Evolutionary conservation across 2,797 vertebrate genomes (phyloP), one percentile per base, ranked within the genome.

Genomic region (Esox masquinongy): DNA sequence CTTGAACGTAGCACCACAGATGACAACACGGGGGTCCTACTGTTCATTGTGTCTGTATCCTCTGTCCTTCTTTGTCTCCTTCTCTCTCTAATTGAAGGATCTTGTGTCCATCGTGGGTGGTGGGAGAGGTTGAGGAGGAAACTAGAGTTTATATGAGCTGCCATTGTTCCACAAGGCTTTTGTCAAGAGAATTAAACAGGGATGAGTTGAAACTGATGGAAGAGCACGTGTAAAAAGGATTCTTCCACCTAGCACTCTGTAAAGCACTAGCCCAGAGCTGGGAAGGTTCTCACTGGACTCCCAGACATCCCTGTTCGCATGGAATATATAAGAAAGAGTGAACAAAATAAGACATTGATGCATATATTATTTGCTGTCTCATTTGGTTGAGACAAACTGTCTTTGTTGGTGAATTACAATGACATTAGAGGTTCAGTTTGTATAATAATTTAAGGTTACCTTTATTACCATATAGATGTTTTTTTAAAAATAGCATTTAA

Each of bases 71-170:
- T 68, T 22, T 79, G 70, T 83, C 83, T 85, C 83, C 85, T 90
- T 39, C 77, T 78, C 72, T 83, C 87, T 9, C 79, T 53, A 79
- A 87, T 84, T n/a, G 78, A 22, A 1, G 82, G 81, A 34, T 85
- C 74, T 24, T 81, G 87, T 67, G 80, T 80, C 94, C 93, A 94
- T 92, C 92, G 92, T 0, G 94, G 93, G 77, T 94, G 93, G 79
- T 92, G 85, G 39, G 93, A 93, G 49, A 93, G 88, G 79, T 90
- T 91, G 86, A 89, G 90, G 75, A 93, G 87, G 83, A 91, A 89
- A 70, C 84, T 88, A 81, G 87, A 83, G 88, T 94, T 89, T 86
- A 68, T 88, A 68, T 90, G 88, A 79, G 72, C 85, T 73, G 84
- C 85, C 93, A 94, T 94, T 74, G 87, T 70, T 49, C 83, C 78